Percentiles rank a stretch among this genome's conserved stretches.
phyloP scores from a whole-genome alignment of 1,140 invertebrate genomes.

The Odontomachus brunneus region DNA sequence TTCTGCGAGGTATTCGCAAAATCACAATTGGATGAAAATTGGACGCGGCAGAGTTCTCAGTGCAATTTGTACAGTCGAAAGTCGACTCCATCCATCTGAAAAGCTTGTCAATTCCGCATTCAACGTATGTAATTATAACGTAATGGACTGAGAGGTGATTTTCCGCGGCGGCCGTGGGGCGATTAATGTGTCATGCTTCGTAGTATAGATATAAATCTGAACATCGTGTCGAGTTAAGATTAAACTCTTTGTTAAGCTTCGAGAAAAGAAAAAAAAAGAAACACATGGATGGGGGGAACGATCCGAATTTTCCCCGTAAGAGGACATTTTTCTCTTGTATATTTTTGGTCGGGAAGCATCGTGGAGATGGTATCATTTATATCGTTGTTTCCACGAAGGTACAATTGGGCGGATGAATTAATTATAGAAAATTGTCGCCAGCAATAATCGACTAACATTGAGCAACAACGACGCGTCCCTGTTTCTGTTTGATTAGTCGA shows the following conservation, averaged over 20 bases:
- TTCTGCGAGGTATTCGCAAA: too few species aligned
- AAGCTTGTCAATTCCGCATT: conserved; percentile 81
- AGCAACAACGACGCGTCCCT: too few species aligned
- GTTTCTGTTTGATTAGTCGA: conserved; percentile 14
- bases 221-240: conserved; percentile 69
- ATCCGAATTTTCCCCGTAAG: conserved; percentile 16
- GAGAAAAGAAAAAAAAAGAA: conserved; percentile 14
- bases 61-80: conserved; percentile 66
- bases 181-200: conserved; percentile 73
- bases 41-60: conserved; percentile 55
- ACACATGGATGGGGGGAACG: conserved; percentile 39
- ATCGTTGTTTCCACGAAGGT: not conserved
- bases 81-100: conserved; percentile 76
- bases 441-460: conserved; percentile 1
- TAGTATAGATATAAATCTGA: conserved; percentile 68
- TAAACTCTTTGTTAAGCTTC: conserved; percentile 73
- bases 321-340: conserved; percentile 40
- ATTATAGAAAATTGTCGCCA: conserved; percentile 2
- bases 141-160: conserved; percentile 63
- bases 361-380: too few species aligned
- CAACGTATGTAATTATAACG: conserved; percentile 74
- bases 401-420: not conserved
- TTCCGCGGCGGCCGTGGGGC: conserved; percentile 56
- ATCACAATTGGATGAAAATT: not conserved
- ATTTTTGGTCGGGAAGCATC: conserved; percentile 15